Percentiles rank a stretch among this genome's conserved stretches.
These are phyloP conservation scores for Calameuta filiformis DNA, from an alignment of 2,888 invertebrate genomes.

Conservation along the genomic window DNA sequence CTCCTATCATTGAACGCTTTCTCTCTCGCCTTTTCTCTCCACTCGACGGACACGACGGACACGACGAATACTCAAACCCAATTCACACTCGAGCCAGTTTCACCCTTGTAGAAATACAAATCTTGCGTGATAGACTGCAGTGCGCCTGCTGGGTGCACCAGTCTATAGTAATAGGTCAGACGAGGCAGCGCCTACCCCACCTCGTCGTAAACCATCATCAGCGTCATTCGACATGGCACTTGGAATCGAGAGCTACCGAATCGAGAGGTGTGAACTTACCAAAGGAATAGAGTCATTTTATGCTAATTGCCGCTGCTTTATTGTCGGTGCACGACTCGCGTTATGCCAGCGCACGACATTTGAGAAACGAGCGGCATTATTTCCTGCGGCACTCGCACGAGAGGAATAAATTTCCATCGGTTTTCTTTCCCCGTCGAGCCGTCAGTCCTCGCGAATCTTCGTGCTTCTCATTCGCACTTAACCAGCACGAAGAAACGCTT, in stretches of 20 bases:
- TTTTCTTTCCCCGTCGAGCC: background rate
- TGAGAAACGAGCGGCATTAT: conserved; percentile 3
- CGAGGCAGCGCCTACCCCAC: background rate
- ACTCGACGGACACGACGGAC: background rate
- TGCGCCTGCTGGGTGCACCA: background rate
- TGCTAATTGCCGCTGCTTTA: conserved; percentile 6
- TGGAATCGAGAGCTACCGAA: background rate
- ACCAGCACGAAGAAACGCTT: too few species aligned
- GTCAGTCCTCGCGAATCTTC: background rate
- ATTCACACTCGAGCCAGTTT: background rate
- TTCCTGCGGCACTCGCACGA: background rate
- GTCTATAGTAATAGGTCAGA: too few species aligned
- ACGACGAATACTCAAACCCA: background rate
- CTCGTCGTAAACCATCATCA: background rate
- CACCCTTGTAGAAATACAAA: background rate
- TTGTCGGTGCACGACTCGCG: conserved; percentile 1
- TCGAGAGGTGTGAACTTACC: background rate
- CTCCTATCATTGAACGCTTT: background rate
- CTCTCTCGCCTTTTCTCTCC: background rate
- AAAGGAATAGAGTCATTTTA: conserved; percentile 11
- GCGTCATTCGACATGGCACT: background rate
- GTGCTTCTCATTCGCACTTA: too few species aligned
- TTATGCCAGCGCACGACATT: background rate
- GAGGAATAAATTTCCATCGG: conserved; percentile 3
- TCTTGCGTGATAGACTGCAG: background rate